A percentile compares a stretch with the other conserved stretches of the same genome.
phyloP scores from a whole-genome alignment of 2,797 vertebrate genomes.

The Sarcoramphus papa region DNA sequence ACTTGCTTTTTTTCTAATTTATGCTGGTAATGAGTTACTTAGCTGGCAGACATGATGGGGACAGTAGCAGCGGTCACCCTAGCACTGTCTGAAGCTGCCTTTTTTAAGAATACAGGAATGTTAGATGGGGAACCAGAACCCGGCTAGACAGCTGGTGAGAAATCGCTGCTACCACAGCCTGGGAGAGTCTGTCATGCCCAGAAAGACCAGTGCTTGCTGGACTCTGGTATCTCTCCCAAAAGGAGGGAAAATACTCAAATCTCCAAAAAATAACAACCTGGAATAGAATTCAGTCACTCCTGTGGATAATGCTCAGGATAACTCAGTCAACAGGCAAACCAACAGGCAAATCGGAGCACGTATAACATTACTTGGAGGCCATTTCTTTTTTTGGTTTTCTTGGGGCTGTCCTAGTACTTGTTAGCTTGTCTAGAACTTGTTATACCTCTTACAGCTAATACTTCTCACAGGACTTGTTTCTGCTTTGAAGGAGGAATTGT shows the following conservation, averaged over 20 bases:
- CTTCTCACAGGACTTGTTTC: neutral
- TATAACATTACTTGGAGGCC: neutral
- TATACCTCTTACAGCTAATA: too few species aligned
- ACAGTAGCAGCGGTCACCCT: neutral
- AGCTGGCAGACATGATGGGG: neutral
- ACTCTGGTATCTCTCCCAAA: neutral
- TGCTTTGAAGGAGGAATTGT: neutral
- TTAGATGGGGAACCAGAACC: neutral
- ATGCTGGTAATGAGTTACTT: neutral
- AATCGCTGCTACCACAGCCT: neutral
- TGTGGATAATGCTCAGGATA: neutral
- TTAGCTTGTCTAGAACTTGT: too few species aligned
- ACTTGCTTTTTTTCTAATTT: neutral
- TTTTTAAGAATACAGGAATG: neutral
- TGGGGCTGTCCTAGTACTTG: neutral
- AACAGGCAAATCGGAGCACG: neutral
- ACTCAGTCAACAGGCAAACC: neutral
- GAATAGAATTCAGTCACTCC: neutral
- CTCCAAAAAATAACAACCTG: neutral
- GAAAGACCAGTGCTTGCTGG: neutral
- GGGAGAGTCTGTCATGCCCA: too few species aligned
- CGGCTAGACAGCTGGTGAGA: accelerated
- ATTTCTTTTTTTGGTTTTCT: neutral
- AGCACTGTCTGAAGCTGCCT: neutral
- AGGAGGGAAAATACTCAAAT: neutral